Evolutionary conservation across 2,113 vertebrate species (phyloP), one percentile per base, ranked within the genome.

Genomic region (Passer domesticus): DNA sequence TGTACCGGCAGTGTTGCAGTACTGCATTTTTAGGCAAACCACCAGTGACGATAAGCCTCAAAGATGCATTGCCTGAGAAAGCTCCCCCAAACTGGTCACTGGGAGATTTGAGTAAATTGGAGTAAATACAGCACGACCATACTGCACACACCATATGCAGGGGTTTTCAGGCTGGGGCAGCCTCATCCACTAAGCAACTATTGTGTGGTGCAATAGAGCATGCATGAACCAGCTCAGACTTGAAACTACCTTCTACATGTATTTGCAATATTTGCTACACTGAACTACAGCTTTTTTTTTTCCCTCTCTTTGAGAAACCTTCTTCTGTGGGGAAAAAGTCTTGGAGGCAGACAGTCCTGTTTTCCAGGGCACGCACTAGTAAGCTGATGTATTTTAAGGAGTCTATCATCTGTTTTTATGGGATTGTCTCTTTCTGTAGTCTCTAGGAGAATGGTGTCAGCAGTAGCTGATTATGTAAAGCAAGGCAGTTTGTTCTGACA

Each of bases 21-120:
- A 31, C 41, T 22, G 8, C 19, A 19, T 33, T 84, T 93, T 72
- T 23, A 68, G 77, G 76, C 66, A 72, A 78, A 82, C 15, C 10
- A 39, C 24, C 27, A 22, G 39, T 10, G 60, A 49, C 23, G 28
- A 33, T 5, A 59, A 82, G 13, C 66, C 43, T 66, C 30, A 9
- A 50, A 55, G 62, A 3, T 84, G 55, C 33, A 24, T 47, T 55
- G 43, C 13, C 5, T 17, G 35, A 46, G 49, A 21, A 24, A 70
- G n/a, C 35, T 85, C 27, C 4, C 5, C 28, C 0, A 1, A 33
- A n/a, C 31, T 1, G 2, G 19, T 72, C 27, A 7, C 20, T 1
- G 0, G 15, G 72, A 86, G 23, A 63, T 20, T 23, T n/a, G 63
- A 59, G 59, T 3, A 10, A 75, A 63, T 20, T 23, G 31, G 63